These are phyloP conservation scores for Chromoteleia sp. DNA, from an alignment of 2,888 invertebrate genomes.

Conservation along the genomic window DNA sequence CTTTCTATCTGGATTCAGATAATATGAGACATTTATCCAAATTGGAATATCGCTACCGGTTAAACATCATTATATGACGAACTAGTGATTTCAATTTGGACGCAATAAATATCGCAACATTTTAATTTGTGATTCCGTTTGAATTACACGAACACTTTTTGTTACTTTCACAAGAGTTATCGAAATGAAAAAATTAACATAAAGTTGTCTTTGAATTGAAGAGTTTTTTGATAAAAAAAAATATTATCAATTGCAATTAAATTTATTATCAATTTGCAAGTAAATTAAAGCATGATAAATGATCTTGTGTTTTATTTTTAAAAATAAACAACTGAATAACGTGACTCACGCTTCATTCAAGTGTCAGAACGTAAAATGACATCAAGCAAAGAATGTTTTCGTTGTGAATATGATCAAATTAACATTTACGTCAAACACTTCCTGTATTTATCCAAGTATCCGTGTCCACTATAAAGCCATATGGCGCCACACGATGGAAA, in stretches of 20 bases:
- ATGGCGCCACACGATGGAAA: constrained; percentile 52
- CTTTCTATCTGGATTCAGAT: constrained; percentile 68
- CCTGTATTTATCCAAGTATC: constrained; percentile 49
- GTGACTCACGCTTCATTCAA: background rate
- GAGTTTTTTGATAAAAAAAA: no score
- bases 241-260: no score
- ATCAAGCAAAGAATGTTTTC: constrained; percentile 8
- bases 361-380: constrained; percentile 9
- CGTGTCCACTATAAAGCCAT: constrained; percentile 48
- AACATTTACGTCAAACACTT: constrained; percentile 55
- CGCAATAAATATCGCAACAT: constrained; percentile 23
- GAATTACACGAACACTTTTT: background rate
- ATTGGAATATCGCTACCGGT: constrained; percentile 54
- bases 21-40: constrained; percentile 68
- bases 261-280: no score
- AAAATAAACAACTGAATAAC: background rate
- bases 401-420: constrained; percentile 31
- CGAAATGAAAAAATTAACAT: no score
- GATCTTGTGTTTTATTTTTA: no score
- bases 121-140: constrained; percentile 41
- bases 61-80: constrained; percentile 37
- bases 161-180: background rate
- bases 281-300: no score
- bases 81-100: constrained; percentile 51
- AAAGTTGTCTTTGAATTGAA: no score